Conservation (phyloP, 2,113 vertebrate genomes). For the Xiphorhynchus elegans region DNA sequence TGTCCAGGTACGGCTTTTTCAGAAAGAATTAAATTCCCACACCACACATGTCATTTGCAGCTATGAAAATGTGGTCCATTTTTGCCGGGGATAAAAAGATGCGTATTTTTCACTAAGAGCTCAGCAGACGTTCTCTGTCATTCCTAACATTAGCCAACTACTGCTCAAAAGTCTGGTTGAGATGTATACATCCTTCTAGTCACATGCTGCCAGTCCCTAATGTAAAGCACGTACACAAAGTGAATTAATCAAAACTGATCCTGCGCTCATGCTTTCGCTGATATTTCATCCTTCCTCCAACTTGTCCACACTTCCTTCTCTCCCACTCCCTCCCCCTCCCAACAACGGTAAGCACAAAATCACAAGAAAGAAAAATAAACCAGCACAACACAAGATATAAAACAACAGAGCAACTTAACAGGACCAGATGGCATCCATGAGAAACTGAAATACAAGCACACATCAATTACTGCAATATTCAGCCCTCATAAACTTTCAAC, state of each 20-base stretch:
- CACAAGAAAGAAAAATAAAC: neutral
- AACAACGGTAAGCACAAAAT: neutral
- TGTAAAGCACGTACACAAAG: neutral
- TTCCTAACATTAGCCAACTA: neutral
- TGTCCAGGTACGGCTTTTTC: neutral
- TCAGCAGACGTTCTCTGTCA: neutral
- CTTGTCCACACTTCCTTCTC: neutral
- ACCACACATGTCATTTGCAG: neutral
- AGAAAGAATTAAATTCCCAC: neutral
- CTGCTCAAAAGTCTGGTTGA: neutral
- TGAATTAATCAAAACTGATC: neutral
- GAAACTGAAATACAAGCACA: slow-evolving; percentile 45
- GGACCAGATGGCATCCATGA: slow-evolving; percentile 23
- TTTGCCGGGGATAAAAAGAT: neutral
- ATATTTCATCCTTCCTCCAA: slow-evolving; percentile 13
- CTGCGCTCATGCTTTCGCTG: neutral
- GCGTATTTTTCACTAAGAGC: neutral
- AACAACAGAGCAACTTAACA: slow-evolving; percentile 29
- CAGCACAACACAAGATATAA: neutral
- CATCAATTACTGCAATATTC: slow-evolving; percentile 52
- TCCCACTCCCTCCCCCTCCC: slow-evolving; percentile 13
- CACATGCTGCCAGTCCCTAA: neutral
- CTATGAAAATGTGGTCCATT: neutral
- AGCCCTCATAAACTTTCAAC: slow-evolving; percentile 41
- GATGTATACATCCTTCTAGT: neutral